Conservation (phyloP, 2,797 vertebrate species). For the Crenuchus spilurus region DNA sequence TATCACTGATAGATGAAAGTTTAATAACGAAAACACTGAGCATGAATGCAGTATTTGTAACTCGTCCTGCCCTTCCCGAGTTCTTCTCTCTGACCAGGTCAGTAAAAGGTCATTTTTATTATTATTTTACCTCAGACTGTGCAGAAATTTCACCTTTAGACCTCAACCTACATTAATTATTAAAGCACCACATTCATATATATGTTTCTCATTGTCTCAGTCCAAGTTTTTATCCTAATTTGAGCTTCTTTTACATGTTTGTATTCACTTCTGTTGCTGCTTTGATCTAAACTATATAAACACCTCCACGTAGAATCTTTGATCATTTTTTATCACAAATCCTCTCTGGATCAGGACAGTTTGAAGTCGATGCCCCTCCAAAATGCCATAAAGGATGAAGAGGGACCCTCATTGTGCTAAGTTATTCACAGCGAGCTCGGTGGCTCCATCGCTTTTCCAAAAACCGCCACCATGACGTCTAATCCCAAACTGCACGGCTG, state of each 20-base stretch:
- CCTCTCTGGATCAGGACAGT: neutral
- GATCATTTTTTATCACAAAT: neutral
- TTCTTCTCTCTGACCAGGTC: neutral
- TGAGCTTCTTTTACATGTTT: neutral
- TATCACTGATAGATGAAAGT: no score
- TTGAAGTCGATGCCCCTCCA: neutral
- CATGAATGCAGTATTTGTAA: neutral
- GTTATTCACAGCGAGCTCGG: conserved; percentile 36
- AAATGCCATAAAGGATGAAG: neutral
- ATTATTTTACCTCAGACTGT: neutral
- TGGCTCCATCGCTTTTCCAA: conserved; percentile 34
- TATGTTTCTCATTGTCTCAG: no score
- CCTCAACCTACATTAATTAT: neutral
- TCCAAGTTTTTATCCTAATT: neutral
- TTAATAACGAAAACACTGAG: neutral
- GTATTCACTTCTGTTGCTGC: neutral
- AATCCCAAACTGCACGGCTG: conserved; percentile 60
- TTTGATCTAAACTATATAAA: no score
- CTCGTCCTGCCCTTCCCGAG: neutral
- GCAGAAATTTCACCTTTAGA: neutral
- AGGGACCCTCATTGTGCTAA: neutral
- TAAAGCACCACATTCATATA: no score
- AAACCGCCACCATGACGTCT: conserved; percentile 51
- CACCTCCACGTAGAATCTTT: neutral
- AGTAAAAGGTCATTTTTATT: neutral